Percentiles rank a stretch among this genome's conserved stretches.
These are phyloP conservation scores for Chascanopsetta lugubris DNA, from an alignment of 2,113 vertebrate genomes.

Conservation along the genomic window DNA sequence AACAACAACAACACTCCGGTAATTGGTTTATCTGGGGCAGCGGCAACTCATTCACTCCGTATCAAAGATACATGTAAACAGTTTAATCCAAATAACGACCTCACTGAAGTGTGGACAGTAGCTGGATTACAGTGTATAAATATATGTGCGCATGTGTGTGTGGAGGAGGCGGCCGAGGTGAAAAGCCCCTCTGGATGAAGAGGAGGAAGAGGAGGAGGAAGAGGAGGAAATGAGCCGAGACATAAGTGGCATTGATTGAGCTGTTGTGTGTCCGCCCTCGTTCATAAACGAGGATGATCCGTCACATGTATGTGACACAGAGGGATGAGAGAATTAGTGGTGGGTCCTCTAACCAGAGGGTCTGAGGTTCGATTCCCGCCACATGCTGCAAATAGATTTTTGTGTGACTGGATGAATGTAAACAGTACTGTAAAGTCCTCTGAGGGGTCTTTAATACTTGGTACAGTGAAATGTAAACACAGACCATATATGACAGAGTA, in stretches of 20 bases:
- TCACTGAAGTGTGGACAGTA: constrained; percentile 17
- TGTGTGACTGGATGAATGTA: too few species aligned
- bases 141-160: constrained; percentile 5
- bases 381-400: too few species aligned
- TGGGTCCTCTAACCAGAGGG: too few species aligned
- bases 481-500: too few species aligned
- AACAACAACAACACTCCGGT: background rate
- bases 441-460: too few species aligned
- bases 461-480: too few species aligned
- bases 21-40: constrained; percentile 25
- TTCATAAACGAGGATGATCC: constrained; percentile 60
- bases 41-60: constrained; percentile 15
- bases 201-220: constrained; percentile 2
- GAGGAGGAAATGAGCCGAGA: constrained; percentile 46
- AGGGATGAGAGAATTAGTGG: constrained; percentile 39
- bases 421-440: too few species aligned
- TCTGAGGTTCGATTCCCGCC: too few species aligned
- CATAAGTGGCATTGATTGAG: constrained; percentile 59
- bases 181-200: constrained; percentile 11
- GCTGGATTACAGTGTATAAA: constrained; percentile 18
- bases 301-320: constrained; percentile 34
- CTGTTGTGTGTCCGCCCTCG: constrained; percentile 41
- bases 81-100: constrained; percentile 34
- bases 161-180: constrained; percentile 23
- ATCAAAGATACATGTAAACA: constrained; percentile 41